A percentile compares a stretch with the other conserved stretches of the same genome.
These are phyloP conservation scores for Philopotamus ludificatus DNA, from an alignment of 1,140 invertebrate genomes.

Conservation along the genomic window DNA sequence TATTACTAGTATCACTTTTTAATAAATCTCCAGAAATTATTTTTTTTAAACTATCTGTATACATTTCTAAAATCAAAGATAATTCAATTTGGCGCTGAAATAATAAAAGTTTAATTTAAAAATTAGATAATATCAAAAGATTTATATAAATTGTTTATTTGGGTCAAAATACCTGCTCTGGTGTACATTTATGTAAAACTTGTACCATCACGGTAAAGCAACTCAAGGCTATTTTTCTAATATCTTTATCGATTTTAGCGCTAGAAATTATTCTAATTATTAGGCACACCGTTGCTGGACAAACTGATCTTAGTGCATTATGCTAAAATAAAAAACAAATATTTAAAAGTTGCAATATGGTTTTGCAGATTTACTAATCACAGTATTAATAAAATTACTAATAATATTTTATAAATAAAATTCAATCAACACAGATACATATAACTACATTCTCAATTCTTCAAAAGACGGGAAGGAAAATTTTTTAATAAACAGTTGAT, in stretches of 20 bases:
- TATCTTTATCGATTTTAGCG: slow-evolving; percentile 45
- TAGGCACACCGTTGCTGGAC: slow-evolving; percentile 62
- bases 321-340: slow-evolving; percentile 48
- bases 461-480: no score
- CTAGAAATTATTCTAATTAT: slow-evolving; percentile 55
- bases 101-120: slow-evolving; percentile 12
- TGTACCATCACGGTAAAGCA: slow-evolving; percentile 61
- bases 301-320: slow-evolving; percentile 62
- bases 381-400: no score
- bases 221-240: slow-evolving; percentile 54
- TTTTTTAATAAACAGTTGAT: no score
- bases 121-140: not conserved
- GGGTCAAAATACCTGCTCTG: slow-evolving; percentile 58
- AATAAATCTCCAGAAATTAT: slow-evolving; percentile 27
- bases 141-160: not conserved
- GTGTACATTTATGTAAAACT: slow-evolving; percentile 58
- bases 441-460: no score
- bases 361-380: no score
- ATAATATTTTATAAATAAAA: no score
- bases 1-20: slow-evolving; percentile 39
- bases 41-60: slow-evolving; percentile 48
- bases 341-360: not conserved
- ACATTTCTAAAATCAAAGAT: slow-evolving; percentile 57
- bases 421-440: no score
- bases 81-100: slow-evolving; percentile 63